Evolutionary conservation across 1,140 invertebrate species (phyloP), one percentile per base, ranked within the genome.

Genomic region (Phymorhynchus buccinoides): DNA sequence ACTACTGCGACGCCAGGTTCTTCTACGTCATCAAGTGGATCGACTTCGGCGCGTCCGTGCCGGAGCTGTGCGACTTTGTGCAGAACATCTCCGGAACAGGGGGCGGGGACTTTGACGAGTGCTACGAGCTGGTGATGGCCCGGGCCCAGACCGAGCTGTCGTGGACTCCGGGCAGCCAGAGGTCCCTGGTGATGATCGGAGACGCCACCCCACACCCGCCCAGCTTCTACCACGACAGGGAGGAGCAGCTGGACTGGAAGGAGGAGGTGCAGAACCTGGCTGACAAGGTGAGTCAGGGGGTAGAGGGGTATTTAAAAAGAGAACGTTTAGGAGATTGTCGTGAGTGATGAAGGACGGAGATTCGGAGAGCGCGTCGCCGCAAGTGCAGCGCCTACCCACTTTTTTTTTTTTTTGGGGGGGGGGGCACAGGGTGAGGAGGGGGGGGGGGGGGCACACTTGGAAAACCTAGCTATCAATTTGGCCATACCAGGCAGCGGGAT

Each of bases 141-240:
- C 82, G 91, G 66, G 90, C 88, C 56, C 86, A 87, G 52, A 87
- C 88, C 16, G 88, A 89, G 27, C 85, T 91, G 66, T 90, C 91
- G 39, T 91, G 91, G 91, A 90, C 89, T 16, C 88, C 90, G 3
- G 91, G 90, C 18, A 88, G 88, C 37, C 87, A 90, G 80, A 85
- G 91, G 1, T 84, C 89, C 0, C 85, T 92, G 35, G 88, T 92
- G 52, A 87, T 91, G 83, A 91, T 92, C n/a, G 90, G 91, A 0
- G 91, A 92, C 78, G 86, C 90, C 32, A 68, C 44, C 16, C 91
- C 91, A 1, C 91, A 92, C 83, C 86, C 86, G 44, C 83, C 87
- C 35, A 86, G 85, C 16, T 90, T 89, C 56, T 81, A 14, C 9
- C 6, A 3, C 12, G 62, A 80, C 9, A 88, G 87, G 30, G 86